These are phyloP conservation scores for Barnardius zonarius DNA, from an alignment of 2,113 vertebrate species.

Conservation along the genomic window DNA sequence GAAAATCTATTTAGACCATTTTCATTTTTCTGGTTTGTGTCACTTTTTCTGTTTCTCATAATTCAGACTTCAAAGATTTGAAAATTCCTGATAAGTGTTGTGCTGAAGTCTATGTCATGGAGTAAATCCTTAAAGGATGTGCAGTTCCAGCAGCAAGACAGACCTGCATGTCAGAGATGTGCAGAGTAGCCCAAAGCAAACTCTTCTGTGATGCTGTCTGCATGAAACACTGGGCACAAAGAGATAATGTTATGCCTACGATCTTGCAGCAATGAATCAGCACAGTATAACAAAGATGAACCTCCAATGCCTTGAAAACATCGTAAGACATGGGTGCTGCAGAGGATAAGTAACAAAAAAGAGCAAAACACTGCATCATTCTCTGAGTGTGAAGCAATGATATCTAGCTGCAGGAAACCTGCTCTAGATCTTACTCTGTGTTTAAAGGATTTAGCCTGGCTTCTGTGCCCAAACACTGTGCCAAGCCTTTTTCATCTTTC, in stretches of 20 bases:
- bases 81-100: background rate
- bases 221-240: background rate
- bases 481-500: background rate
- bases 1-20: background rate
- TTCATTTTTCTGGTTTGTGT: background rate
- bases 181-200: background rate
- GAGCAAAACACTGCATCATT: background rate
- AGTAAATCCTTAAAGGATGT: background rate
- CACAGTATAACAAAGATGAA: background rate
- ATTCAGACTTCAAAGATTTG: background rate
- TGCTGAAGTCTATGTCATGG: background rate
- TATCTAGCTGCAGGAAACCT: background rate
- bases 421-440: fast-evolving
- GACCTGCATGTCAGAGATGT: background rate
- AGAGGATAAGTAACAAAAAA: background rate
- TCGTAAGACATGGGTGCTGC: background rate
- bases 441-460: background rate
- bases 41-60: background rate
- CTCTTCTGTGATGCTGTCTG: background rate
- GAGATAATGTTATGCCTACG: fast-evolving
- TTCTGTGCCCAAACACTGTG: background rate
- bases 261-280: background rate
- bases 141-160: background rate
- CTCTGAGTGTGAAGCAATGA: background rate
- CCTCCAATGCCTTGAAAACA: background rate